A percentile compares a stretch with the other conserved stretches of the same genome.
Conservation (phyloP, 1,140 invertebrate species). For the Caenorhabditis latens region DNA sequence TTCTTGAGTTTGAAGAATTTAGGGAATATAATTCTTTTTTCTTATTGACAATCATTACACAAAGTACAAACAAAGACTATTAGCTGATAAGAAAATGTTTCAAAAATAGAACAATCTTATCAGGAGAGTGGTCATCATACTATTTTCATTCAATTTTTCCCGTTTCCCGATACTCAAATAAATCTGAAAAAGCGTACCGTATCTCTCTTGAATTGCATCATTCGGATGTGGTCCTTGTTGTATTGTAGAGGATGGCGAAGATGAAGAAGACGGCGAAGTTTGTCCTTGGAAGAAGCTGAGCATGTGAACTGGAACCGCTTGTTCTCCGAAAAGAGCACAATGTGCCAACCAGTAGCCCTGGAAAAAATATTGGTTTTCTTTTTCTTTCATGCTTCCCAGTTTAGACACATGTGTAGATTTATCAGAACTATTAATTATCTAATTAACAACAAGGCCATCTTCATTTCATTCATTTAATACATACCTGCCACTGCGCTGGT, state of each 20-base stretch:
- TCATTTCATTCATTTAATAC: background rate
- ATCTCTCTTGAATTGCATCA: conserved; percentile 39
- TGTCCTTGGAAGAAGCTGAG: conserved; percentile 51
- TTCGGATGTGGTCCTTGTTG: conserved; percentile 10
- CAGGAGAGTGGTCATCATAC: background rate
- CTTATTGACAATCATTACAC: no score
- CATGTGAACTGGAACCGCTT: conserved; percentile 22
- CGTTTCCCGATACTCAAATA: background rate
- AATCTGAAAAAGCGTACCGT: conserved; percentile 11
- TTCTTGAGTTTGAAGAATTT: no score
- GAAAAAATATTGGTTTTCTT: no score
- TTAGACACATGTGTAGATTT: no score
- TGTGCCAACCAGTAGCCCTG: conserved; percentile 41
- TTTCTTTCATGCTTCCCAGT: no score
- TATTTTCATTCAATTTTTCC: no score
- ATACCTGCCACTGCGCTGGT: conserved; percentile 42
- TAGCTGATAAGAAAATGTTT: no score
- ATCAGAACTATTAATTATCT: no score
- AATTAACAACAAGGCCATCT: no score
- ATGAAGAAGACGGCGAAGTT: background rate
- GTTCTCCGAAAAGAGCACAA: conserved; percentile 20
- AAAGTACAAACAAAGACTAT: no score
- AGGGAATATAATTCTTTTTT: no score
- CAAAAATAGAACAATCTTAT: no score
- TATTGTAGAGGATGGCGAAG: background rate